These are phyloP conservation scores for Alviniconcha marisindica DNA, from an alignment of 1,140 invertebrate genomes.

Conservation along the genomic window DNA sequence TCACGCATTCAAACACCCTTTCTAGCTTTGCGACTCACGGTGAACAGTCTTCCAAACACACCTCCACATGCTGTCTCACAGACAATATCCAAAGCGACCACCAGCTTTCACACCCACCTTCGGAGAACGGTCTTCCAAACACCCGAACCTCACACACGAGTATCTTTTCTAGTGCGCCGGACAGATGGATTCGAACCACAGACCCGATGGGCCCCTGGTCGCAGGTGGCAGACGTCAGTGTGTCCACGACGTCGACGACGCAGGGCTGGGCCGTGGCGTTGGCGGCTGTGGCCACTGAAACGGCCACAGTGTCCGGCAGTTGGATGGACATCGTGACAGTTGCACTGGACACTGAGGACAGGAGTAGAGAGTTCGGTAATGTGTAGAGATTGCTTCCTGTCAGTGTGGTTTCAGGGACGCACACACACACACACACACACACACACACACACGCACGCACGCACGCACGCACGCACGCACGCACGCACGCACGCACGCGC, in stretches of 20 bases:
- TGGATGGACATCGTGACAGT: too few species aligned
- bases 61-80: too few species aligned
- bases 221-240: background rate
- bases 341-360: too few species aligned
- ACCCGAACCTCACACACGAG: background rate
- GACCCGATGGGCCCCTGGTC: slow-evolving; percentile 6
- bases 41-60: too few species aligned
- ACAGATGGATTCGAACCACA: background rate
- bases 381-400: too few species aligned
- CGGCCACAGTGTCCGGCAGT: too few species aligned
- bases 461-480: background rate
- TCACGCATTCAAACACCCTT: too few species aligned
- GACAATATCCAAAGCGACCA: too few species aligned
- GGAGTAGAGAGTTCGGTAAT: too few species aligned
- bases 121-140: background rate
- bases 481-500: background rate
- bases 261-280: background rate
- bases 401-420: too few species aligned
- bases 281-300: too few species aligned
- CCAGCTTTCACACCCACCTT: background rate
- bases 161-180: background rate
- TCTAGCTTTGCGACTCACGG: too few species aligned
- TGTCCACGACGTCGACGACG: background rate
- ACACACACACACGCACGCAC: background rate
- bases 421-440: background rate